phyloP scores from a whole-genome alignment of 2,888 invertebrate genomes.

The Eupithecia insigniata region DNA sequence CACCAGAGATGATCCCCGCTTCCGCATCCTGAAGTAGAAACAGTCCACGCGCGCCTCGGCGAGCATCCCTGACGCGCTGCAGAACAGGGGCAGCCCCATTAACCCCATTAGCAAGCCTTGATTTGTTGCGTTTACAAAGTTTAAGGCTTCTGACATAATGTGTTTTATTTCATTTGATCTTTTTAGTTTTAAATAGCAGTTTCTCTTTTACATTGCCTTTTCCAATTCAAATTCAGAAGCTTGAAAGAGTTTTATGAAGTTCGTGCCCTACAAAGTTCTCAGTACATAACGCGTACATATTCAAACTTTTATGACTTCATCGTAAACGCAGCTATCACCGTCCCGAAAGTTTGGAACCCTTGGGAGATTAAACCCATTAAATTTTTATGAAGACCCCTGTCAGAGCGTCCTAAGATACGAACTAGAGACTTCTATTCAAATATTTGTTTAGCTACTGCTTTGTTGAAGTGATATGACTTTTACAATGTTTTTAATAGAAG shows the following conservation, averaged over 20 bases:
- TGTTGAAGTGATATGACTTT: constrained; percentile 39
- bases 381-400: constrained; percentile 76
- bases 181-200: neutral
- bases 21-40: too few relatives aligned
- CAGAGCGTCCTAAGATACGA: constrained; percentile 55
- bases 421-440: constrained; percentile 58
- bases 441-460: constrained; percentile 46
- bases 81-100: too few relatives aligned
- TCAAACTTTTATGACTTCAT: constrained; percentile 64
- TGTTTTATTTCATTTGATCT: neutral
- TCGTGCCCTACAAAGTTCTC: constrained; percentile 52
- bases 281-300: constrained; percentile 50
- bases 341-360: constrained; percentile 70
- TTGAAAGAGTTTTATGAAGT: constrained; percentile 28
- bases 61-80: too few relatives aligned
- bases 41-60: too few relatives aligned
- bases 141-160: neutral
- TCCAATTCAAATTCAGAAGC: neutral
- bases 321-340: constrained; percentile 70
- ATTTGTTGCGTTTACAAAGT: too few relatives aligned
- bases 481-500: too few relatives aligned
- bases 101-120: too few relatives aligned
- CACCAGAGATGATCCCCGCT: too few relatives aligned
- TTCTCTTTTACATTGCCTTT: neutral
- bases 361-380: constrained; percentile 77